These are phyloP conservation scores for Eilema sororculum DNA, from an alignment of 2,888 invertebrate genomes.

Conservation along the genomic window DNA sequence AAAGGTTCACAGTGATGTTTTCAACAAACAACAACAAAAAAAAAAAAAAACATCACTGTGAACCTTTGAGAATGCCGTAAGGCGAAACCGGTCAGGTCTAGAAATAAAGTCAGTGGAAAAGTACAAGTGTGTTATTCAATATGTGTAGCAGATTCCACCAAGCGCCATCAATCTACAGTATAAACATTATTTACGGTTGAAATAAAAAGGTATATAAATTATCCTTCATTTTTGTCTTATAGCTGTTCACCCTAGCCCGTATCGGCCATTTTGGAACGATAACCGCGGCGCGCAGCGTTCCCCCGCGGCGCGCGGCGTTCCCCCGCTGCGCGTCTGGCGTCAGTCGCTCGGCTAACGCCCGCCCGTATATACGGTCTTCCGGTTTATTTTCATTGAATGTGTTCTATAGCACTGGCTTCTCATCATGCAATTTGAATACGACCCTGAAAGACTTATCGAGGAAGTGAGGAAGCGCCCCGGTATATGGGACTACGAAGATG, in stretches of 20 bases:
- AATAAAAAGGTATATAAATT: conserved; percentile 15
- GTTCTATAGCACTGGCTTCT: conserved; percentile 41
- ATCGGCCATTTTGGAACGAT: conserved; percentile 72
- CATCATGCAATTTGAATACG: conserved; percentile 80
- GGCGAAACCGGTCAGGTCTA: no score
- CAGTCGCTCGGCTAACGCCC: conserved; percentile 79
- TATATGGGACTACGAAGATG: conserved; percentile 76
- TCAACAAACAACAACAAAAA: no score
- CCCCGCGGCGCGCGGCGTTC: conserved; percentile 73
- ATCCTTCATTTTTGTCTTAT: conserved; percentile 40
- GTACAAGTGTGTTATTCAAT: no score
- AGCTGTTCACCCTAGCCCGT: conserved; percentile 59
- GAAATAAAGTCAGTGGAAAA: no score
- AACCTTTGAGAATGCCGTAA: no score
- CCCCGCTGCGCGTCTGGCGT: conserved; percentile 79
- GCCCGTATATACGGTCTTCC: conserved; percentile 62
- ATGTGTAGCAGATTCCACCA: no score
- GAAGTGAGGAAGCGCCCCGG: conserved; percentile 79
- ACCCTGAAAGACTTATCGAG: conserved; percentile 77
- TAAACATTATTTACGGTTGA: conserved; percentile 17
- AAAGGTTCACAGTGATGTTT: no score
- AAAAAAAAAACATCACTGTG: no score
- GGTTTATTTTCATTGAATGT: conserved; percentile 11
- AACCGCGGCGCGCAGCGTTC: conserved; percentile 73
- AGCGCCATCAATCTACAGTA: no score